These are phyloP conservation scores for Tetramorium bicarinatum DNA, from an alignment of 2,888 invertebrate species.

Conservation along the genomic window DNA sequence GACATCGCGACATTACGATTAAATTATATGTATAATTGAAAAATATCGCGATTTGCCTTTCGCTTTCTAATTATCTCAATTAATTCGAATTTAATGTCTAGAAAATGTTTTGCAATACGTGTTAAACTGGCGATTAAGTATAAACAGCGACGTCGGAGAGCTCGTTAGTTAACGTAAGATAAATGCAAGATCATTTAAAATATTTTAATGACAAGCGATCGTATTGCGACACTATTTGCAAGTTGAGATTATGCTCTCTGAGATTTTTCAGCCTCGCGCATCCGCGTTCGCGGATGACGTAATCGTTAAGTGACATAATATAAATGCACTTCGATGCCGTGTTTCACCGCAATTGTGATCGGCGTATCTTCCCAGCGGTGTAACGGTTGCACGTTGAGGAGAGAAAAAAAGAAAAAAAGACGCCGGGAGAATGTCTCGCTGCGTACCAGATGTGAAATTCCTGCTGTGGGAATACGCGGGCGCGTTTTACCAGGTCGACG, in stretches of 20 bases:
- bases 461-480: slow-evolving; percentile 44
- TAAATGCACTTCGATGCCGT: slow-evolving; percentile 4
- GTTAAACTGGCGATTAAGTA: background rate
- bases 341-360: slow-evolving; percentile 25
- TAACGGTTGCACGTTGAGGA: slow-evolving; percentile 8
- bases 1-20: background rate
- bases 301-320: slow-evolving; percentile 36
- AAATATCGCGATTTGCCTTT: background rate
- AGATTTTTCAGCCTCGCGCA: background rate
- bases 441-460: slow-evolving; percentile 38
- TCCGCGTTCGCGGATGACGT: background rate
- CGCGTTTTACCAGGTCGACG: slow-evolving; percentile 41
- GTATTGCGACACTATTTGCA: background rate
- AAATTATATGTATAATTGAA: background rate
- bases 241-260: background rate
- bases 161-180: background rate
- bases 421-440: slow-evolving; percentile 40
- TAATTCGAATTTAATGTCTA: background rate
- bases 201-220: background rate
- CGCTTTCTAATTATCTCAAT: background rate
- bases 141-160: background rate
- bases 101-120: background rate
- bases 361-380: slow-evolving; percentile 39
- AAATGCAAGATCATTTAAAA: background rate
- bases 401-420: background rate